These are phyloP conservation scores for Caenorhabditis sp. DNA, from an alignment of 2,888 invertebrate genomes.

Conservation along the genomic window DNA sequence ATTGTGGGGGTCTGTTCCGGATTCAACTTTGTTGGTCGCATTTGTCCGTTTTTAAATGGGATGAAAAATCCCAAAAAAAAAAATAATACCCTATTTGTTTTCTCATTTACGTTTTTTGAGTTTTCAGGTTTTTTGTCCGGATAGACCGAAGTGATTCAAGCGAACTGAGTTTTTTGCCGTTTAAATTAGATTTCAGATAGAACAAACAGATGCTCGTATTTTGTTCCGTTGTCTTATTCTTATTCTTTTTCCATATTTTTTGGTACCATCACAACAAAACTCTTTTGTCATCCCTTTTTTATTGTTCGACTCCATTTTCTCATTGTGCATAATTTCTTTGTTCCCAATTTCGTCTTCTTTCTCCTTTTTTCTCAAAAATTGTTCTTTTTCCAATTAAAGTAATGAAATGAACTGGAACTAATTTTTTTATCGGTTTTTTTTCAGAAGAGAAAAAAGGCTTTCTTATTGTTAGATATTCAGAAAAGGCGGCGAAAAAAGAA, in stretches of 20 bases:
- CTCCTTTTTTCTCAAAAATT: neutral
- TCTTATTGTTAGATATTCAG: neutral
- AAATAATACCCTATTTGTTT: no score
- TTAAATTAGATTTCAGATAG: neutral
- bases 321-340: slow-evolving; percentile 1
- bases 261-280: neutral
- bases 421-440: neutral
- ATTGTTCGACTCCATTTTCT: neutral
- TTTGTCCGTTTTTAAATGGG: no score
- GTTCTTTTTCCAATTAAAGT: neutral
- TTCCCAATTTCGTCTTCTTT: neutral
- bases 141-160: no score
- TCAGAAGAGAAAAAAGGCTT: neutral
- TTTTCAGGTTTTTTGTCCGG: no score
- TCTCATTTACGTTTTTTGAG: no score
- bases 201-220: no score
- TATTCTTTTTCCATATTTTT: neutral
- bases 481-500: neutral
- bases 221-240: no score
- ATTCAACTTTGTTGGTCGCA: no score
- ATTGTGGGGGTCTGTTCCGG: no score
- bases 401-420: neutral
- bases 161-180: no score
- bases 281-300: neutral
- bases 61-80: no score